These are phyloP conservation scores for Sebastes hubbsi DNA, from an alignment of 2,797 vertebrate genomes.

Conservation along the genomic window DNA sequence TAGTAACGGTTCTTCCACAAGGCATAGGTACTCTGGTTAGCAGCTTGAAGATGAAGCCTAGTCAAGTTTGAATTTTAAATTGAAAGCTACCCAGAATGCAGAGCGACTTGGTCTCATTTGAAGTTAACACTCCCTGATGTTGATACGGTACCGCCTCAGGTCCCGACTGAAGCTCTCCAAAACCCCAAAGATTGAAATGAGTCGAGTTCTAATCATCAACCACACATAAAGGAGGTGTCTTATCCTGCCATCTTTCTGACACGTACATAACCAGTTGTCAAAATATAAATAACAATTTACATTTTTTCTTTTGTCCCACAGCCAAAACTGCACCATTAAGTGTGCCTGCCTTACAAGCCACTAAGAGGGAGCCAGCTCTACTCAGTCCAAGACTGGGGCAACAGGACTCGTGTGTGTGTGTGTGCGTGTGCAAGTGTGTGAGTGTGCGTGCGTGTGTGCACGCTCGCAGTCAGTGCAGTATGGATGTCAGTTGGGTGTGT, in stretches of 20 bases:
- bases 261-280: neutral
- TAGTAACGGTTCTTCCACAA: neutral
- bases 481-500: constrained; percentile 38
- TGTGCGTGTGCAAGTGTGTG: constrained; percentile 1
- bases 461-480: constrained; percentile 21
- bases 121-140: neutral
- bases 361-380: constrained; percentile 74
- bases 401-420: constrained; percentile 54
- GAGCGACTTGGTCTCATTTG: neutral
- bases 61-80: neutral
- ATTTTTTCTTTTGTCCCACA: constrained; percentile 71
- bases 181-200: neutral
- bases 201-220: neutral
- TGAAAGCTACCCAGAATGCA: neutral
- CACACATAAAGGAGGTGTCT: neutral
- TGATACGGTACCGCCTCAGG: neutral
- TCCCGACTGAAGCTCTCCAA: neutral
- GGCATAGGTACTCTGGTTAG: neutral
- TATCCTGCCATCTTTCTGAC: neutral
- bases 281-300: constrained; percentile 14
- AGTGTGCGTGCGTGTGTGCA: neutral
- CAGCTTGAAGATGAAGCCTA: neutral
- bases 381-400: constrained; percentile 66
- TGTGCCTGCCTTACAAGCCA: constrained; percentile 87
- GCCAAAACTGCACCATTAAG: constrained; percentile 96